Conservation (phyloP, 2,888 invertebrate genomes). For the Boloria selene region DNA sequence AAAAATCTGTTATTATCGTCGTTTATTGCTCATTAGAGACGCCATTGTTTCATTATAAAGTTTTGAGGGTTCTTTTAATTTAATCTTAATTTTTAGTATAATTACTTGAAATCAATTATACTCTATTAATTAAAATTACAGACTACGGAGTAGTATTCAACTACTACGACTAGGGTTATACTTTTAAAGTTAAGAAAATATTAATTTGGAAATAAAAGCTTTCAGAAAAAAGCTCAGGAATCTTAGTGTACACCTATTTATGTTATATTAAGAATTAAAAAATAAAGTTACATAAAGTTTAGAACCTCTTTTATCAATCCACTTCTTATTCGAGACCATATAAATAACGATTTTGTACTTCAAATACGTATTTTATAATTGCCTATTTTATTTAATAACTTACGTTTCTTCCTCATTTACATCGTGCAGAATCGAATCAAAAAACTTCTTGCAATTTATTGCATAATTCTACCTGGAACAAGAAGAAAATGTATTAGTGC, state of each 20-base stretch:
- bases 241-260: not conserved
- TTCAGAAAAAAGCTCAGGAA: not conserved
- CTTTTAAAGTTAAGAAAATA: no score
- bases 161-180: no score
- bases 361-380: constrained; percentile 50
- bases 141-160: no score
- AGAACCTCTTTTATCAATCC: not conserved
- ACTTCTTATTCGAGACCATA: not conserved
- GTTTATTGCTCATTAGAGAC: constrained; percentile 66
- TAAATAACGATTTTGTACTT: constrained; percentile 20
- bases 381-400: constrained; percentile 61
- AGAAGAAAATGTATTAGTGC: constrained; percentile 78
- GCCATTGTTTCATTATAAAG: constrained; percentile 31
- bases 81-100: not conserved
- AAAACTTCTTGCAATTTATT: constrained; percentile 77
- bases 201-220: no score
- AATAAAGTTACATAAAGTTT: constrained; percentile 1
- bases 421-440: constrained; percentile 61
- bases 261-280: not conserved
- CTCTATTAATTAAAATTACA: no score
- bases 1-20: constrained; percentile 70
- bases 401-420: constrained; percentile 69
- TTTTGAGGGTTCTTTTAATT: constrained; percentile 19
- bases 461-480: constrained; percentile 83
- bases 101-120: no score